Evolutionary conservation across 2,888 invertebrate genomes (phyloP), one percentile per base, ranked within the genome.

Genomic region (Mechanitis mazaeus): DNA sequence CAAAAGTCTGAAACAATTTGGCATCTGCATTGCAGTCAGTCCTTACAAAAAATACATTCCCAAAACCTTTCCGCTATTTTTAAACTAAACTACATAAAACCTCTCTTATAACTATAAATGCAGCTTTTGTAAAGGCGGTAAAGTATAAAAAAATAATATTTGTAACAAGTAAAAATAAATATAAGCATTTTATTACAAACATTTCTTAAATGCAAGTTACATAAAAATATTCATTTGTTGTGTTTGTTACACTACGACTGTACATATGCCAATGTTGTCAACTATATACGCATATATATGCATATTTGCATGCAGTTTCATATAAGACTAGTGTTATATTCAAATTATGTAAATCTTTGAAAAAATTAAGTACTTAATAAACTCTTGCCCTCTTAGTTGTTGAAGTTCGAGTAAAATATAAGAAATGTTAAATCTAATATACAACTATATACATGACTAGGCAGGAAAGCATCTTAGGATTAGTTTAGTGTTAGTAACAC

Each of bases 371-470:
- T 35, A 35, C 5, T 4, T 35, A 35, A 35, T 35, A 35, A 35
- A 35, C 5, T 4, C 4, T 35, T 35, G 35, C 35, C 4, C 3
- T 35, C 3, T 35, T 4, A 35, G 4, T 35, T 35, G 5, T 35
- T 35, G 5, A 35, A 5, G 3, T 35, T 35, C n/a, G 28, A 2
- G 6, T 28, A 50, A 2, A 28, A 28, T 50, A 20, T 28, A 28
- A 9, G 28, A 55, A 61, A 28, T 45, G 62, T 66, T 63, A 64
- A 65, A 65, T 63, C 53, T 60, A 60, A 62, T 46, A 55, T 55
- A 61, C 53, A 61, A 54, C 69, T 69, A 69, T 70, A 67, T 47
- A 66, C 67, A 70, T 76, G 82, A 80, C 83, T 78, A 79, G 78
- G 74, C 71, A 69, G 70, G 75, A 71, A 78, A 77, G 77, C 75